A percentile compares a stretch with the other conserved stretches of the same genome.
Evolutionary conservation across 1,140 invertebrate genomes (phyloP).

Genomic region (Calliopsis andreniformis): DNA sequence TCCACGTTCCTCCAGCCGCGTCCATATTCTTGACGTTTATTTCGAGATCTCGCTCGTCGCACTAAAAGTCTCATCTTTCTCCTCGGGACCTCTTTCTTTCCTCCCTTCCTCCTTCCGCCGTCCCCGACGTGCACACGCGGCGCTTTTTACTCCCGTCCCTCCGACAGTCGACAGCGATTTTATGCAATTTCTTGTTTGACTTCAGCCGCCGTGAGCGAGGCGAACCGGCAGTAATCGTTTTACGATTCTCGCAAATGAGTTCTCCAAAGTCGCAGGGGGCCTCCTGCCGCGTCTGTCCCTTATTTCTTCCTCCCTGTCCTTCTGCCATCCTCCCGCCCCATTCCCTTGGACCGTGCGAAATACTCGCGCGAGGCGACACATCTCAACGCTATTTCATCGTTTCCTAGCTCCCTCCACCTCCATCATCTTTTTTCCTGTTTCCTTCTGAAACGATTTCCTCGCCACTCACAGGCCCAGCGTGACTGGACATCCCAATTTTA

Average conservation of each 20-base stretch:
- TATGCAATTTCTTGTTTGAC: constrained; percentile 68
- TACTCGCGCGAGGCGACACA: too few species aligned
- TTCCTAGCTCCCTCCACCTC: too few species aligned
- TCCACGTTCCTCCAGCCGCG: not conserved
- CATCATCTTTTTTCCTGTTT: too few species aligned
- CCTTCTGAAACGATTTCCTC: too few species aligned
- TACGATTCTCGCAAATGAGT: constrained; percentile 74
- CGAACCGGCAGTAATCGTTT: constrained; percentile 69
- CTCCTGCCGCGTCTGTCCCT: constrained; percentile 36
- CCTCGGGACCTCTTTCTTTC: not conserved
- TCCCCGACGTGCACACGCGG: constrained; percentile 10
- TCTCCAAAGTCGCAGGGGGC: constrained; percentile 67
- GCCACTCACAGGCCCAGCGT: too few species aligned
- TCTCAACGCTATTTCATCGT: too few species aligned
- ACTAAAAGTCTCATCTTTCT: not conserved
- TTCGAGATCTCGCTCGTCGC: not conserved
- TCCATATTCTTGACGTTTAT: not conserved
- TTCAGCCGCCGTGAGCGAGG: constrained; percentile 57
- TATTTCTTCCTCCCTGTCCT: constrained; percentile 10
- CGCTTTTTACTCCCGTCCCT: constrained; percentile 20
- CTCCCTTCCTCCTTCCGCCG: not conserved
- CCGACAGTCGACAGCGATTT: constrained; percentile 45
- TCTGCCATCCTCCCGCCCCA: not conserved
- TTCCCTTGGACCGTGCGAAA: too few species aligned
- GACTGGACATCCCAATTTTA: too few species aligned